Evolutionary conservation across 1,140 invertebrate species (phyloP).

Genomic region (Nymphalis io): DNA sequence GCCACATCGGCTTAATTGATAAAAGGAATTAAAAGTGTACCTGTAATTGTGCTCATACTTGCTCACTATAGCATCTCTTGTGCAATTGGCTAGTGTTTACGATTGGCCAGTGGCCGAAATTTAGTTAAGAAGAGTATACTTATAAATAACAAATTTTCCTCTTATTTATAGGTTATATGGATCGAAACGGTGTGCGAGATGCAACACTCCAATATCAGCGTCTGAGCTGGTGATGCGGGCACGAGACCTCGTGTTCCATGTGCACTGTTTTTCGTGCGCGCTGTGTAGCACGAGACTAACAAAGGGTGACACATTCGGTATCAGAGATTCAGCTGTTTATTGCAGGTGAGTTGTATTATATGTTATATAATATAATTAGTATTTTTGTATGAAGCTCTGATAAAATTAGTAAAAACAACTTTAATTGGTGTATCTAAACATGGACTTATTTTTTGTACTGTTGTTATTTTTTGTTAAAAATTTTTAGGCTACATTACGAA

Average conservation of each 20-base stretch:
- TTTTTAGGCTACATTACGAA: slow-evolving; percentile 88
- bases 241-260: slow-evolving; percentile 95
- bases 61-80: neutral
- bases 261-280: slow-evolving; percentile 96
- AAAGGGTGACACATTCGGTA: slow-evolving; percentile 96
- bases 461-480: too few relatives aligned
- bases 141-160: neutral
- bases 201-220: slow-evolving; percentile 93
- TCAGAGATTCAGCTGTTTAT: slow-evolving; percentile 90
- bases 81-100: too few relatives aligned
- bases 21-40: too few relatives aligned
- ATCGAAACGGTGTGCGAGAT: slow-evolving; percentile 92
- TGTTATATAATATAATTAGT: too few relatives aligned
- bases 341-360: slow-evolving; percentile 81
- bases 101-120: too few relatives aligned
- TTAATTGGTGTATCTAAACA: too few relatives aligned
- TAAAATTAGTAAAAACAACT: too few relatives aligned
- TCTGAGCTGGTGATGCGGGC: slow-evolving; percentile 98
- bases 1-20: too few relatives aligned
- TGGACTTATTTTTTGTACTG: too few relatives aligned
- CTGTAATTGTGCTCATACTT: too few relatives aligned
- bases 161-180: slow-evolving; percentile 87
- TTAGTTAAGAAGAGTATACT: neutral
- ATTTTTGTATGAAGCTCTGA: too few relatives aligned
- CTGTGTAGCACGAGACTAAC: slow-evolving; percentile 92